Evolutionary conservation across 2,888 invertebrate genomes (phyloP), one percentile per base, ranked within the genome.

Genomic region (Synergus itoensis): DNA sequence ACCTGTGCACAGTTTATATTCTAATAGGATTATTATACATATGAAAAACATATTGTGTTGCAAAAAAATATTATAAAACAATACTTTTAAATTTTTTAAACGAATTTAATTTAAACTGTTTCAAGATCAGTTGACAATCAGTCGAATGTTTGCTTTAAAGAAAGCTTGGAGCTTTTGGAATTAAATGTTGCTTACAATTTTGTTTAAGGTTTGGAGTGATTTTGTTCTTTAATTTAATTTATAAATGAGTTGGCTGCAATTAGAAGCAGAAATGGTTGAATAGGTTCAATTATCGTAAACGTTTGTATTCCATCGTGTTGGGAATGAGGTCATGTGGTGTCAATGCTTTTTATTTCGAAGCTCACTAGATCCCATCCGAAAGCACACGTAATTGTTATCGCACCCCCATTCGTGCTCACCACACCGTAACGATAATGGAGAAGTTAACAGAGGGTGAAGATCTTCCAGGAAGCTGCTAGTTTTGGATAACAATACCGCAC

Each of bases 391-490:
- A 82, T 78, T 77, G 80, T 69, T 69, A 63, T 77, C 77, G 63
- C 57, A 76, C 65, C 81, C 79, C 81, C 77, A 82, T 84, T 83
- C 77, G 77, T 81, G 82, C 57, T 82, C 81, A 83, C 67, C 81
- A 76, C 79, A 65, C 79, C 79, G 85, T 81, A 83, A 84, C 84
- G 82, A 82, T 81, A 82, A 82, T 82, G 79, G 77, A 79, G 43
- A 81, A 81, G 76, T 79, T 81, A 79, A 78, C 79, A 79, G 79
- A 80, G 81, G 80, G 81, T 80, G 80, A 78, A 78, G 79, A 78
- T 79, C 69, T 79, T 82, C 48, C 45, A 80, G 77, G 76, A 77
- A 78, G 65, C 76, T 75, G 73, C 76, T 75, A 75, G 64, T 79
- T 82, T 80, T 77, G 76, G 76, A 80, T 76, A 77, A 77, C 69